These are phyloP conservation scores for Catharus minimus DNA, from an alignment of 2,113 vertebrate genomes.

Conservation along the genomic window DNA sequence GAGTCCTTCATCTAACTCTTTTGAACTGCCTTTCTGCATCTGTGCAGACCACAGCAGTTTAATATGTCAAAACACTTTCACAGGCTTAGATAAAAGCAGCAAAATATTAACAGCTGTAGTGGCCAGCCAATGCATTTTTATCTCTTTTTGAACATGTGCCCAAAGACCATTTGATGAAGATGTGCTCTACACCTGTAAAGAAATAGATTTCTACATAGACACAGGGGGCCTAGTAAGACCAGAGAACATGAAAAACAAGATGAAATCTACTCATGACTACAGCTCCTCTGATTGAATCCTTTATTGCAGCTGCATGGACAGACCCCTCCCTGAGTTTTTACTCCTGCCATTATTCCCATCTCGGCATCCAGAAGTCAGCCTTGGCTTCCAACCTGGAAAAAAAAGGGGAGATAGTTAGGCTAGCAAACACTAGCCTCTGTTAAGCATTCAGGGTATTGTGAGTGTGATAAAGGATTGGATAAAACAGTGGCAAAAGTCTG, in stretches of 20 bases:
- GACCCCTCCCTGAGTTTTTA: slow-evolving; percentile 27
- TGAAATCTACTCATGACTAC: neutral
- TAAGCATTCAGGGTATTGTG: slow-evolving; percentile 24
- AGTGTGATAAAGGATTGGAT: slow-evolving; percentile 44
- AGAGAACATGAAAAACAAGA: slow-evolving; percentile 8
- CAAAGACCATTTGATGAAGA: neutral
- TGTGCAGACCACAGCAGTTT: neutral
- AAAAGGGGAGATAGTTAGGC: neutral
- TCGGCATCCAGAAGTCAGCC: slow-evolving; percentile 33
- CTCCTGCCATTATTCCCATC: slow-evolving; percentile 6
- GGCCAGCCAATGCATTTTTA: neutral
- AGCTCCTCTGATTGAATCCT: neutral
- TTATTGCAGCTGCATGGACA: neutral
- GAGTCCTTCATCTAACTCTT: neutral
- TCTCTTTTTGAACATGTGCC: neutral
- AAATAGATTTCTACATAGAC: neutral
- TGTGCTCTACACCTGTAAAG: neutral
- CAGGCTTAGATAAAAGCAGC: neutral
- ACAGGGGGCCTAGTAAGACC: neutral
- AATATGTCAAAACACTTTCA: neutral
- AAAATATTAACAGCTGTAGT: neutral
- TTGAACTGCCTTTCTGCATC: neutral
- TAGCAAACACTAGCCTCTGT: slow-evolving; percentile 19
- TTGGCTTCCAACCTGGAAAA: slow-evolving; percentile 24
- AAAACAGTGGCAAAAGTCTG: slow-evolving; percentile 59